A percentile compares a stretch with the other conserved stretches of the same genome.
phyloP scores from a whole-genome alignment of 1,140 invertebrate genomes.

The Trigoniulus corallinus region DNA sequence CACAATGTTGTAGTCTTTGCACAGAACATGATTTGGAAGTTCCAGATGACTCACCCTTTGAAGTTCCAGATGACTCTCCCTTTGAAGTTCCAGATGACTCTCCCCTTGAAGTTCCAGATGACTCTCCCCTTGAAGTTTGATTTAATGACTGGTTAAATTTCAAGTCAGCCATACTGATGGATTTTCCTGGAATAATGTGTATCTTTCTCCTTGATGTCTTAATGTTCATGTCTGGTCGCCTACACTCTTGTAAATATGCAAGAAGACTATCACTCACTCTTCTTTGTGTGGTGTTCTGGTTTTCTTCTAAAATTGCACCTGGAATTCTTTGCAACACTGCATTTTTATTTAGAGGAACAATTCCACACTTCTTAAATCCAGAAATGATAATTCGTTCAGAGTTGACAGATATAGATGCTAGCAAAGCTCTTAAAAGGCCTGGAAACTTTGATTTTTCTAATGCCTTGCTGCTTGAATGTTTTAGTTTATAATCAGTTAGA shows the following conservation, averaged over 20 bases:
- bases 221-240: background rate
- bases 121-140: too few species aligned
- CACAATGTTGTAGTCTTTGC: too few species aligned
- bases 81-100: too few species aligned
- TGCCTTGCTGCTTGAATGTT: conserved; percentile 14
- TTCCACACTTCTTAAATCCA: conserved; percentile 18
- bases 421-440: conserved; percentile 13
- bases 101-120: too few species aligned
- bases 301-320: background rate
- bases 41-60: too few species aligned
- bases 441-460: conserved; percentile 17
- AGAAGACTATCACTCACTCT: background rate
- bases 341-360: conserved; percentile 16
- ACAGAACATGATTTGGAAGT: too few species aligned
- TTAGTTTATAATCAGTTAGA: conserved; percentile 19
- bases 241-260: background rate
- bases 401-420: conserved; percentile 6
- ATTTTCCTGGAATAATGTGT: background rate
- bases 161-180: background rate
- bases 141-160: too few species aligned
- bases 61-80: too few species aligned
- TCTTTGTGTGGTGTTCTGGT: background rate
- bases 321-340: conserved; percentile 12
- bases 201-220: background rate
- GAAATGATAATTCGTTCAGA: conserved; percentile 11